Base-by-base conservation (phyloP, 1,140 invertebrate genomes). In the Aradophagus sp. region DNA sequence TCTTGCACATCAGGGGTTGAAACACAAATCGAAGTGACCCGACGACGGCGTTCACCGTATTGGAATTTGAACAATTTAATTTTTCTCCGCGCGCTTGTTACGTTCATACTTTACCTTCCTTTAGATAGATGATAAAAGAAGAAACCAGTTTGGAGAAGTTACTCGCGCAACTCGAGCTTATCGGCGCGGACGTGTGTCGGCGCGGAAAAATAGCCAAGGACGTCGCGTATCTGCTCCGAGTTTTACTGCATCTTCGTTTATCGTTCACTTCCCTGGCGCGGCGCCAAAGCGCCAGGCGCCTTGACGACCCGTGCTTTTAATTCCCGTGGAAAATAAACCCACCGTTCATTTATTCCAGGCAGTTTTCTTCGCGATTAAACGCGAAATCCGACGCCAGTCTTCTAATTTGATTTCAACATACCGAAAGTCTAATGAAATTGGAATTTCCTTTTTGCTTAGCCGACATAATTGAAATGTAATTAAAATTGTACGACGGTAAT, bases 131-230 rank as follows among this genome's bases (percentile, higher is more conserved):
- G 35, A 45, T 65, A 75, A 75, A 55, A 56, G 56, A 39, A 29
- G 27, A 75, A 81, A 81, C 80, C 77, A 79, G 80, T 82, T 82
- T 78, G 44, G 77, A 67, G 77, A 80, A 78, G 77, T 23, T 34
- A 53, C 70, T 70, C 47, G 52, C 41, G 35, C 63, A 31, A 36
- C 67, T 58, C 44, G 67, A 16, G 36, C 67, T 71, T 63, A 71
- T 71, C 67, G 52, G 34, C 39, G 39, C 17, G 73, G n/a, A n/a
- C n/a, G n/a, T n/a, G n/a, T n/a, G n/a, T n/a, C n/a, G n/a, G n/a
- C n/a, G n/a, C n/a, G n/a, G n/a, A 80, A 78, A 80, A 79, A 75
- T 74, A 42, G 44, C 68, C 71, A 80, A 80, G 78, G 79, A 75
- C 78, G 77, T 47, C 61, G 52, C 69, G 34, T 68, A 72, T 78